These are phyloP conservation scores for Heliconius himera DNA, from an alignment of 1,140 invertebrate species.

Conservation along the genomic window DNA sequence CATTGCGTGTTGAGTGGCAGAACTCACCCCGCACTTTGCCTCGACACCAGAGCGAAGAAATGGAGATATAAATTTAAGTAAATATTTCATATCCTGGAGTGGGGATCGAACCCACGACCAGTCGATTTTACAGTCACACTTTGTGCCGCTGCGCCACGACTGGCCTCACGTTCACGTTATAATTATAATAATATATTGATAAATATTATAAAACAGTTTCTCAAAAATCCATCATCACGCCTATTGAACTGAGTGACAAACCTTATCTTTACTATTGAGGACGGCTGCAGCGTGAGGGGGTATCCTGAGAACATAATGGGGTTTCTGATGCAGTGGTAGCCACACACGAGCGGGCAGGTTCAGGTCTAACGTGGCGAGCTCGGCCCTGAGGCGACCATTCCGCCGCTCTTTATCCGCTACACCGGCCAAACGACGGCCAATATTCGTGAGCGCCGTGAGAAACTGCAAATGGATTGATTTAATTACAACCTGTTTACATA, in stretches of 20 bases:
- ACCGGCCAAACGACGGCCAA: slow-evolving; percentile 94
- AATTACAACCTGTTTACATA: slow-evolving; percentile 1
- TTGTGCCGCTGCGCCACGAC: too few relatives aligned
- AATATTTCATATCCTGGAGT: too few relatives aligned
- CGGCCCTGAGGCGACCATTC: slow-evolving; percentile 94
- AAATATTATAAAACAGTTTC: too few relatives aligned
- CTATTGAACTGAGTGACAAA: slow-evolving; percentile 54
- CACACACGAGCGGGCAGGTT: slow-evolving; percentile 98
- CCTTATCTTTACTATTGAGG: slow-evolving; percentile 99
- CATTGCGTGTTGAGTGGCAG: too few relatives aligned
- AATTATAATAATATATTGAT: too few relatives aligned
- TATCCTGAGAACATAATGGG: slow-evolving; percentile 94
- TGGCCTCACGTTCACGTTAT: too few relatives aligned
- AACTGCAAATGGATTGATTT: slow-evolving; percentile 56
- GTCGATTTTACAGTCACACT: too few relatives aligned
- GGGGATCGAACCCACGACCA: too few relatives aligned
- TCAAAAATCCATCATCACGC: too few relatives aligned
- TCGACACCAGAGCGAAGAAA: too few relatives aligned
- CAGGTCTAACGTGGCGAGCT: slow-evolving; percentile 95
- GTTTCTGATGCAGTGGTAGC: slow-evolving; percentile 96
- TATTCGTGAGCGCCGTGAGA: slow-evolving; percentile 65
- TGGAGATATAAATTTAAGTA: too few relatives aligned
- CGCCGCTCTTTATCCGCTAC: slow-evolving; percentile 97
- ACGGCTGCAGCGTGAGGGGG: slow-evolving; percentile 96
- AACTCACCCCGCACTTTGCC: too few relatives aligned